A percentile compares a stretch with the other conserved stretches of the same genome.
Evolutionary conservation across 1,140 invertebrate species (phyloP).

Genomic region (Melipona quadrifasciata): DNA sequence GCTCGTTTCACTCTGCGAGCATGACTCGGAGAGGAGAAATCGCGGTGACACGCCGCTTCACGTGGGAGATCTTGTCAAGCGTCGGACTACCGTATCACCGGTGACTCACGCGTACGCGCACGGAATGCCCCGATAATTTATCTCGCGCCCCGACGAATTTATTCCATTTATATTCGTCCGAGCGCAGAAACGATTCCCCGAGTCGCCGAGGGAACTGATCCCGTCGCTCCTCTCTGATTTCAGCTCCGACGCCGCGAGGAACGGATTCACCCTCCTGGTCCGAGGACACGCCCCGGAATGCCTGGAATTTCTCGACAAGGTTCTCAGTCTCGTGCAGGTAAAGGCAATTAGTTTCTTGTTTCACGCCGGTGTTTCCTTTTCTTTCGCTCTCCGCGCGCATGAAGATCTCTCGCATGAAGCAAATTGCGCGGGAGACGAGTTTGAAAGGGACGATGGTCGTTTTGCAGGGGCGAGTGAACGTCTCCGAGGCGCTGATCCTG

Average conservation of each 20-base stretch:
- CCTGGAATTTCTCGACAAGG: slow-evolving; percentile 73
- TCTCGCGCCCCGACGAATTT: not conserved
- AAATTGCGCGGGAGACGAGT: too few relatives aligned
- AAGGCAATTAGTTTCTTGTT: slow-evolving; percentile 7
- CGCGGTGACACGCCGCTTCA: slow-evolving; percentile 33
- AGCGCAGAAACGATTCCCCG: not conserved
- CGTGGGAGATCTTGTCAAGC: slow-evolving; percentile 51
- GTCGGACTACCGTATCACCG: slow-evolving; percentile 35
- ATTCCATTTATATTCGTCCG: not conserved
- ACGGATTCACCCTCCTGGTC: slow-evolving; percentile 74
- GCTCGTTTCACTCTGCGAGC: slow-evolving; percentile 48
- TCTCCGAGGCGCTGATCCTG: slow-evolving; percentile 67
- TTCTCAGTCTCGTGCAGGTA: slow-evolving; percentile 72
- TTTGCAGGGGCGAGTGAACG: slow-evolving; percentile 66
- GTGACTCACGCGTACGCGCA: slow-evolving; percentile 42
- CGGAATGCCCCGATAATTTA: slow-evolving; percentile 37
- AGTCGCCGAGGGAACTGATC: not conserved
- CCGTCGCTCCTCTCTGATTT: slow-evolving; percentile 17
- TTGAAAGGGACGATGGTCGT: not conserved
- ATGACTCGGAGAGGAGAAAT: slow-evolving; percentile 54
- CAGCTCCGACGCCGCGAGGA: slow-evolving; percentile 70
- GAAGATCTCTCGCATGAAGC: too few relatives aligned
- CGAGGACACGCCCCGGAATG: slow-evolving; percentile 62
- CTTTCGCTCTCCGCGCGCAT: too few relatives aligned
- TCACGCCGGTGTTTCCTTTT: not conserved